Base-by-base conservation (phyloP, 1,140 invertebrate genomes). In the Diorhabda elongata region DNA sequence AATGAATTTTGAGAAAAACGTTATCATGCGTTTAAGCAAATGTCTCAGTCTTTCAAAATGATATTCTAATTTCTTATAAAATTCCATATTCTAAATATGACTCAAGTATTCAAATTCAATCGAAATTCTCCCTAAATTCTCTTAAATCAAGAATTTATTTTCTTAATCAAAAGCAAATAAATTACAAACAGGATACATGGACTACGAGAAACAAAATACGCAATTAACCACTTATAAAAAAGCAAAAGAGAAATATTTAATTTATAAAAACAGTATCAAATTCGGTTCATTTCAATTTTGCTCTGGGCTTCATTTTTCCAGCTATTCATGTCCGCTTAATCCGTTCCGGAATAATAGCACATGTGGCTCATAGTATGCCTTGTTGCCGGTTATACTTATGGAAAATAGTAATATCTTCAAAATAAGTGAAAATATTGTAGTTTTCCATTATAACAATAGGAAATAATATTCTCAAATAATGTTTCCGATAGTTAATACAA, bases 281-380 rank as follows among this genome's bases (percentile, higher is more conserved):
- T 58, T 6, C 65, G 56, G 69, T 44, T 67, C 69, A 73, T 73
- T 73, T 73, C 66, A 67, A 73, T 73, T 73, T 71, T 73, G 69
- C 71, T 73, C 67, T 64, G 69, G 69, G 72, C 68, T 70, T 66
- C 69, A 70, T 58, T 73, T 72, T 73, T 69, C 72, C 72, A 60
- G 72, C 70, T 70, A 70, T 70, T 70, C 69, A 71, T 71, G 69
- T 71, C 67, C 56, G 67, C 69, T 69, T 73, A 74, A 71, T 74
- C 70, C 70, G 58, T 42, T 69, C 66, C 70, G 61, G 69, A 67
- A 73, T 74, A 71, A 68, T 68, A 63, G 66, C 72, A 74, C 70
- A 74, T 74, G 73, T 74, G 69, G 71, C 73, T 71, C 71, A 66
- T 74, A 68, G 64, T 69, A 26, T 8, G 56, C 61, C 5, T 7